Conservation (phyloP, 2,888 invertebrate species). For the Epistrophe grossulariae region DNA sequence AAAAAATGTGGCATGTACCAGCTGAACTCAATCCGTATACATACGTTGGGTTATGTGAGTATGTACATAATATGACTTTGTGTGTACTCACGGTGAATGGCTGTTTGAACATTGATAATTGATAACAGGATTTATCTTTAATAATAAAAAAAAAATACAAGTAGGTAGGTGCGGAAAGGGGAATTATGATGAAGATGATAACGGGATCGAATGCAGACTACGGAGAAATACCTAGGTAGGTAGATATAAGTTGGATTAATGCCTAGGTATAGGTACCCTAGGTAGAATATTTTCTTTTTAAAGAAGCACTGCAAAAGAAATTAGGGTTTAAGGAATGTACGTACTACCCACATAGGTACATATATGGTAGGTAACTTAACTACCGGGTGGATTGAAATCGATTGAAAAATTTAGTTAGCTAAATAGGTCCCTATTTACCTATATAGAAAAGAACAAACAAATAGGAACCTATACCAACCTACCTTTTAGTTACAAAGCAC, state of each 20-base stretch:
- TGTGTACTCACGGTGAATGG: conserved; percentile 56
- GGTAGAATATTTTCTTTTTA: neutral
- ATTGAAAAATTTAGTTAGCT: too few relatives aligned
- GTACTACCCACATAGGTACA: too few relatives aligned
- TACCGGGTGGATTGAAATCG: too few relatives aligned
- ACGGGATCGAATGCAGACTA: conserved; percentile 23
- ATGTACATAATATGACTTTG: conserved; percentile 10
- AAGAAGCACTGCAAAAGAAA: too few relatives aligned
- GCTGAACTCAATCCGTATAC: conserved; percentile 68
- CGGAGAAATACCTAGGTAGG: neutral
- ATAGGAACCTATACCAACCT: too few relatives aligned
- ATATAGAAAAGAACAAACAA: too few relatives aligned
- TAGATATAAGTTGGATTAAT: conserved; percentile 4
- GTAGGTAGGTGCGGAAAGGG: conserved; percentile 31
- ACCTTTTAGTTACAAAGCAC: too few relatives aligned
- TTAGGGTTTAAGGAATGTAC: too few relatives aligned
- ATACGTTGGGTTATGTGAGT: conserved; percentile 12
- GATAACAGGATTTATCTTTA: conserved; percentile 74
- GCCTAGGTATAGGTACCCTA: neutral
- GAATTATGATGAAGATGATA: conserved; percentile 45
- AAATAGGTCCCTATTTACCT: too few relatives aligned
- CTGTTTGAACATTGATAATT: conserved; percentile 73
- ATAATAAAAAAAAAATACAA: conserved; percentile 48
- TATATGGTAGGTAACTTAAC: too few relatives aligned
- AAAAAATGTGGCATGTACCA: conserved; percentile 38